Conservation (phyloP, 2,888 invertebrate species). For the Athripsodes cinereus region DNA sequence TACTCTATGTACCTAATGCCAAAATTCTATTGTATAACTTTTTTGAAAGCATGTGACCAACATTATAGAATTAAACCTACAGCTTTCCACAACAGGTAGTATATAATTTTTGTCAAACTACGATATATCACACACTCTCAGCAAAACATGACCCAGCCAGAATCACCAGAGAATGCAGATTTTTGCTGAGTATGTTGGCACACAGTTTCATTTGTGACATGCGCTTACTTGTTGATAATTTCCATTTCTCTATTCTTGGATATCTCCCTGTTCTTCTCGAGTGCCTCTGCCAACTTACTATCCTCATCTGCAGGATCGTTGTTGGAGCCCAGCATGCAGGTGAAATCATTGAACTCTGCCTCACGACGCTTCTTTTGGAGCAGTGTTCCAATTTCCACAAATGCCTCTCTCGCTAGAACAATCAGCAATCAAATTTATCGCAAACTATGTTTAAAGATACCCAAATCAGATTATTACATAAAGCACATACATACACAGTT, state of each 20-base stretch:
- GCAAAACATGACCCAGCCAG: too few species aligned
- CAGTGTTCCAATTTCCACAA: conserved; percentile 58
- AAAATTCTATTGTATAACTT: background rate
- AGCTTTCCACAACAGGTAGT: too few species aligned
- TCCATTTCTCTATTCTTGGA: conserved; percentile 18
- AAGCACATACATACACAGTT: too few species aligned
- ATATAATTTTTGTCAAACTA: too few species aligned
- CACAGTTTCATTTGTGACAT: too few species aligned
- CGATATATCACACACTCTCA: too few species aligned
- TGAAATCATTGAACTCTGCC: conserved; percentile 57
- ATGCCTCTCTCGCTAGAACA: conserved; percentile 54
- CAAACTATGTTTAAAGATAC: too few species aligned
- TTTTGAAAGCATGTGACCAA: too few species aligned
- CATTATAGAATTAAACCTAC: too few species aligned
- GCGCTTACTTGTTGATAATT: conserved; percentile 21
- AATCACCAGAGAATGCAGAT: too few species aligned
- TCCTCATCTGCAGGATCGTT: conserved; percentile 57
- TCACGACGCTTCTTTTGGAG: conserved; percentile 58
- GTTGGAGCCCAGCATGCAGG: conserved; percentile 44
- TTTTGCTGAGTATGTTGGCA: too few species aligned
- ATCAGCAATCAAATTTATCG: background rate
- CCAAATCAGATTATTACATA: too few species aligned
- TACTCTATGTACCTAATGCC: background rate
- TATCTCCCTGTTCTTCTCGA: conserved; percentile 16
- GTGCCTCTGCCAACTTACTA: conserved; percentile 35